These are phyloP conservation scores for Drosophila mayri DNA, from an alignment of 1,140 invertebrate genomes.

Conservation along the genomic window DNA sequence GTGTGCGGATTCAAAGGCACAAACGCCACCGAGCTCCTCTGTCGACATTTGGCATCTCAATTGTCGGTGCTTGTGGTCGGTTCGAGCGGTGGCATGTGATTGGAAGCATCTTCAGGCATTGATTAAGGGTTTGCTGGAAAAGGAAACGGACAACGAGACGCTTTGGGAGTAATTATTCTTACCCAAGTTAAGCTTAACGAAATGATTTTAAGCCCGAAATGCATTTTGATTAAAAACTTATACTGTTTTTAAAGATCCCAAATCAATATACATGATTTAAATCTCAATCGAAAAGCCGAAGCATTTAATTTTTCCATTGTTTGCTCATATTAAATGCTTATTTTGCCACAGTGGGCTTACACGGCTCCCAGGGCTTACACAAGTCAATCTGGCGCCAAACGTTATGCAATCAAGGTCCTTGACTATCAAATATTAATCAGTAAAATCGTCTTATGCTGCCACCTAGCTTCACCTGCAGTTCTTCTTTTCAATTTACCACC, in stretches of 20 bases:
- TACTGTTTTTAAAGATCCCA: too few species aligned
- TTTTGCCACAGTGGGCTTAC: constrained; percentile 17
- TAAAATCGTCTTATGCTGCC: constrained; percentile 21
- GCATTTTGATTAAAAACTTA: not conserved
- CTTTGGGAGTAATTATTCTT: not conserved
- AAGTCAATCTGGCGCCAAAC: constrained; percentile 10
- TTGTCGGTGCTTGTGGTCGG: constrained; percentile 67
- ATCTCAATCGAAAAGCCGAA: not conserved
- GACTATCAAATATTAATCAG: constrained; percentile 58
- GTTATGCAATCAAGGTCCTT: constrained; percentile 19
- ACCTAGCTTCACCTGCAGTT: not conserved
- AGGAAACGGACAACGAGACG: not conserved
- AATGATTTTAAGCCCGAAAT: not conserved
- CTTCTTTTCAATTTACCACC: constrained; percentile 31
- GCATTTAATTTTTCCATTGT: not conserved
- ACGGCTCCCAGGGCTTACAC: constrained; percentile 23
- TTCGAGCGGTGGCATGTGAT: constrained; percentile 34
- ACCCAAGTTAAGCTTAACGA: not conserved
- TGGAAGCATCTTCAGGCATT: constrained; percentile 38
- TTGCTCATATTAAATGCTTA: constrained; percentile 9
- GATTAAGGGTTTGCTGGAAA: constrained; percentile 20
- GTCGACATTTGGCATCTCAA: constrained; percentile 55
- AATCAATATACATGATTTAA: not conserved
- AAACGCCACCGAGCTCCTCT: constrained; percentile 7
- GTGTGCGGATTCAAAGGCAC: constrained; percentile 8